Evolutionary conservation across 2,888 invertebrate genomes (phyloP), one percentile per base, ranked within the genome.

Genomic region (Heliconius sara): DNA sequence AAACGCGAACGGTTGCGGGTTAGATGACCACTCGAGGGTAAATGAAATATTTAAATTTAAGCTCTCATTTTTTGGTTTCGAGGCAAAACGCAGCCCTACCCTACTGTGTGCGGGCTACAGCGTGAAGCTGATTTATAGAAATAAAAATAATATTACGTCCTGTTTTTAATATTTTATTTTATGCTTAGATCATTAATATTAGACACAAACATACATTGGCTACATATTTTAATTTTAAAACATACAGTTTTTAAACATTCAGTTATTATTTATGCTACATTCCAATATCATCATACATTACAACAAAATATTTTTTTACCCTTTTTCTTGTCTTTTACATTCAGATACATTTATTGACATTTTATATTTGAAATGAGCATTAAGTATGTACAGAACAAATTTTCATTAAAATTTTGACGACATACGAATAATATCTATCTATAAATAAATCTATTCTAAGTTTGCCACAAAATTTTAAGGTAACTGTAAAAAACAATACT

Each of bases 341-440:
- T 12, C 4, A 10, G 3, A 22, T n/a, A 39, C 16, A 67, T 67
- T 67, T 39, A 39, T 66, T 30, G 30, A 27, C 22, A 30, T 39
- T 68, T 68, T 68, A 68, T n/a, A 68, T 34, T 68, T 68, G 39
- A 68, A 68, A 68, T 39, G 12, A 68, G 5, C 9, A 39, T 22
- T 22, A 22, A 39, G 16, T 6, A n/a, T n/a, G 3, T 27, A 66
- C 27, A 27, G 67, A 67, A 67, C 30, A 22, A 34, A 22, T 67
- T 30, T 60, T 19, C 10, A 60, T n/a, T 9, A n/a, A n/a, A n/a
- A 60, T 60, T 60, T 60, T 60, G 60, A 60, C 60, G 10, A n/a
- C 7, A n/a, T n/a, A 60, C 6, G n/a, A 60, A 60, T 60, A n/a
- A 10, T 12, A 60, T n/a, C 9, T n/a, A 60, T 39, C 9, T 39